Conservation (phyloP, 2,797 vertebrate species). For the Microcaecilia unicolor region DNA sequence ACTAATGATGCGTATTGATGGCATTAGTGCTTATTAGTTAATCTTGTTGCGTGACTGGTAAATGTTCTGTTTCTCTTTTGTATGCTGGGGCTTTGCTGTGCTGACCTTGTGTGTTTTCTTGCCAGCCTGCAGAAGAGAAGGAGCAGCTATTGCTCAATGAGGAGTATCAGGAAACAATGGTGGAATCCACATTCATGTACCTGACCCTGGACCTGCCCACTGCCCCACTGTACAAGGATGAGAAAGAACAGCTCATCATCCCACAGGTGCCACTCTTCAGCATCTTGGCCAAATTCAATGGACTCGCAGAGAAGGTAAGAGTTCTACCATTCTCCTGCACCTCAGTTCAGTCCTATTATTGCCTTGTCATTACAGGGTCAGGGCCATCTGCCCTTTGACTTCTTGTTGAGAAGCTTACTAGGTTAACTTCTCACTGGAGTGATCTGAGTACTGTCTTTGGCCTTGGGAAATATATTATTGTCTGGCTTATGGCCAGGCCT, state of each 20-base stretch:
- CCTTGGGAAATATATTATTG: too few relatives aligned
- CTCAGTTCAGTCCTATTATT: too few relatives aligned
- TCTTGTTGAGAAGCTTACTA: too few relatives aligned
- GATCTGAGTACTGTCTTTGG: too few relatives aligned
- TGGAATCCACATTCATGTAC: constrained; percentile 89
- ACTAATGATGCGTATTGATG: too few relatives aligned
- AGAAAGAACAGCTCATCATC: constrained; percentile 96
- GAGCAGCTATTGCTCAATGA: constrained; percentile 77
- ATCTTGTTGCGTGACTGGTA: too few relatives aligned
- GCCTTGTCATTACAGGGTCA: too few relatives aligned
- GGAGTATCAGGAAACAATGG: constrained; percentile 91
- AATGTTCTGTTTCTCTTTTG: not conserved
- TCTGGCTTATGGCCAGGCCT: too few relatives aligned
- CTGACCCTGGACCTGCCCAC: constrained; percentile 92
- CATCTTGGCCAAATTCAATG: constrained; percentile 91
- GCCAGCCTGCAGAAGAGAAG: constrained; percentile 82
- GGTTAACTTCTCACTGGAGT: too few relatives aligned
- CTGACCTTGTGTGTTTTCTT: not conserved
- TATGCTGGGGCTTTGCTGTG: not conserved
- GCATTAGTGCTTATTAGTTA: too few relatives aligned
- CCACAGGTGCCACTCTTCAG: constrained; percentile 95
- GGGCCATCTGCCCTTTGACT: too few relatives aligned
- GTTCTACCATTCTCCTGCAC: too few relatives aligned
- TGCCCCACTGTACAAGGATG: constrained; percentile 91
- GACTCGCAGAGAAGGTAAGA: constrained; percentile 87